Conservation (phyloP, 2,888 invertebrate species). For the Diarsia dahlii region DNA sequence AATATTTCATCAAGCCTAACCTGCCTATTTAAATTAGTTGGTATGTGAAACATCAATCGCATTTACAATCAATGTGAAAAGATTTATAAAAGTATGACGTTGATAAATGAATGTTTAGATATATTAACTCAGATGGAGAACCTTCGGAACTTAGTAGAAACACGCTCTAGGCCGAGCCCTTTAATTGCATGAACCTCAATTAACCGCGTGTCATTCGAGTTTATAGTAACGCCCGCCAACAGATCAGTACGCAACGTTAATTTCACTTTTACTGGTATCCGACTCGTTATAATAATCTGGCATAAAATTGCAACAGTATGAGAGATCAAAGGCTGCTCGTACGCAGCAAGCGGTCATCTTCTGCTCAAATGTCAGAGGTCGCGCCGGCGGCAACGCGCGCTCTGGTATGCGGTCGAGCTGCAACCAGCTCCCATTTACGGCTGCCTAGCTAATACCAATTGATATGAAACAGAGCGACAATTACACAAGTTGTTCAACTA, state of each 20-base stretch:
- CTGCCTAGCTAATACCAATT: slow-evolving; percentile 66
- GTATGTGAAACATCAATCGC: slow-evolving; percentile 25
- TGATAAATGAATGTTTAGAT: slow-evolving; percentile 11
- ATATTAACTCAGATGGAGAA: slow-evolving; percentile 31
- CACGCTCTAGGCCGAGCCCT: slow-evolving; percentile 63
- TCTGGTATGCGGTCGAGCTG: slow-evolving; percentile 78
- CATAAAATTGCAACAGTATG: slow-evolving; percentile 84
- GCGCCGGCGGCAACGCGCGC: slow-evolving; percentile 65
- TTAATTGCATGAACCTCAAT: slow-evolving; percentile 76
- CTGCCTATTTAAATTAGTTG: slow-evolving; percentile 46
- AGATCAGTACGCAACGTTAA: slow-evolving; percentile 73
- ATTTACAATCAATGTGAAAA: slow-evolving; percentile 23
- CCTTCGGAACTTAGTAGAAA: slow-evolving; percentile 53
- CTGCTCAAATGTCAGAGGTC: slow-evolving; percentile 85
- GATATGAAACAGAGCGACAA: slow-evolving; percentile 66
- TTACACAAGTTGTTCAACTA: slow-evolving; percentile 53
- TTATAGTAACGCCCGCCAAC: slow-evolving; percentile 69
- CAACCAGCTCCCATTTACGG: slow-evolving; percentile 72
- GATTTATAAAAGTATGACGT: slow-evolving; percentile 13
- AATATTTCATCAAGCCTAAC: slow-evolving; percentile 67
- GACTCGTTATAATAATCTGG: slow-evolving; percentile 80
- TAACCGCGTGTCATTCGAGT: slow-evolving; percentile 76
- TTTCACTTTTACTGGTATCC: slow-evolving; percentile 80
- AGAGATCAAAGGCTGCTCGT: slow-evolving; percentile 84
- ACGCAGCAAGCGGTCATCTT: slow-evolving; percentile 84